Percentiles rank a stretch among this genome's conserved stretches.
phyloP scores from a whole-genome alignment of 2,113 vertebrate species.

The Zingel zingel region DNA sequence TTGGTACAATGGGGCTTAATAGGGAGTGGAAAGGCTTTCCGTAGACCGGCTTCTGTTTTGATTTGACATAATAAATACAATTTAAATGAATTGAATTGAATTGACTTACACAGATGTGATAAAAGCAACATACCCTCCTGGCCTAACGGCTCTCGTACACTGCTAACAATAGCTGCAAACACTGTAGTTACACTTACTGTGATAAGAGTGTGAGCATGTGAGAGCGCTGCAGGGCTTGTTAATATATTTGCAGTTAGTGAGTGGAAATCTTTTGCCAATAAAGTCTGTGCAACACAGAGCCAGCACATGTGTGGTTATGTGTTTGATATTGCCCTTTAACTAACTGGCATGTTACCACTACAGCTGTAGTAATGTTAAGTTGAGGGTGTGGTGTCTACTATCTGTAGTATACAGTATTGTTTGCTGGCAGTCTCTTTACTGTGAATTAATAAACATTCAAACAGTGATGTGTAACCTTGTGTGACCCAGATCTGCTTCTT shows the following conservation, averaged over 20 bases:
- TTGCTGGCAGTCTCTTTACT: background rate
- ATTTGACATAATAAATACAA: no score
- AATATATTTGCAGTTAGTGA: background rate
- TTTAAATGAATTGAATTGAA: no score
- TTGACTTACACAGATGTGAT: background rate
- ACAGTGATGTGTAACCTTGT: background rate
- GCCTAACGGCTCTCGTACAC: background rate
- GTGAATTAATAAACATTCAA: conserved; percentile 2
- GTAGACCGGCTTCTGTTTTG: no score
- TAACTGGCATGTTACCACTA: background rate
- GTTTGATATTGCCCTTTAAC: background rate
- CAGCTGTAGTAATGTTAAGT: background rate
- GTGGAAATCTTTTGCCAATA: background rate
- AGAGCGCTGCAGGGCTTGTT: background rate
- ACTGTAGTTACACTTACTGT: no score
- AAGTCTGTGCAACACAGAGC: background rate
- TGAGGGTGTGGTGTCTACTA: background rate
- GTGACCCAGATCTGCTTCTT: conserved; percentile 10
- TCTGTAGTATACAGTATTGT: background rate
- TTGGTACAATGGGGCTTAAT: no score
- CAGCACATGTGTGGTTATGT: background rate
- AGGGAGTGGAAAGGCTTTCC: no score
- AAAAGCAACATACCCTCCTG: background rate
- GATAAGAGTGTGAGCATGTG: background rate
- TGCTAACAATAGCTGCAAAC: background rate